These are phyloP conservation scores for Tetragonula carbonaria DNA, from an alignment of 2,888 invertebrate genomes.

Conservation along the genomic window DNA sequence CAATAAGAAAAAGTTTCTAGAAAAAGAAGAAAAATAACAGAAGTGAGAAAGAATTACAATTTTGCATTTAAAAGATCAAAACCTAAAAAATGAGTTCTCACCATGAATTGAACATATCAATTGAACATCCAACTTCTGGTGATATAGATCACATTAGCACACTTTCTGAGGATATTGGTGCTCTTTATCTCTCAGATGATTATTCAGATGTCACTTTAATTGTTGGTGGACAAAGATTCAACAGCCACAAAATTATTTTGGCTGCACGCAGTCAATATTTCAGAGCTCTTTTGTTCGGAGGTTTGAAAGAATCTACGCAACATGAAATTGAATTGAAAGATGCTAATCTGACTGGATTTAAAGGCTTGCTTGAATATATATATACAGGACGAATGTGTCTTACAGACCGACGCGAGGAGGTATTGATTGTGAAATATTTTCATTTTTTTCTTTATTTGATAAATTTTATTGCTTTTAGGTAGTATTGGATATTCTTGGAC, in stretches of 20 bases:
- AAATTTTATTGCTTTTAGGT: constrained; percentile 73
- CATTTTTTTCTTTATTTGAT: neutral
- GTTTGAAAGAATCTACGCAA: constrained; percentile 90
- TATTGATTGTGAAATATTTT: constrained; percentile 66
- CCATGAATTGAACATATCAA: constrained; percentile 72
- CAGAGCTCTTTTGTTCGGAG: constrained; percentile 92
- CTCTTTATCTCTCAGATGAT: constrained; percentile 93
- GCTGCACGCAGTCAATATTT: constrained; percentile 99
- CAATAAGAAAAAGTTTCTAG: neutral
- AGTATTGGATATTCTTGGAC: constrained; percentile 88
- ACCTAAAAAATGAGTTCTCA: constrained; percentile 79
- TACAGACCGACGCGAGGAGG: constrained; percentile 85
- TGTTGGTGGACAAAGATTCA: constrained; percentile 90
- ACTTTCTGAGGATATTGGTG: constrained; percentile 94
- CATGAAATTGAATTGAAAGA: constrained; percentile 94
- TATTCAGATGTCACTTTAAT: constrained; percentile 96
- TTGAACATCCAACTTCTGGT: constrained; percentile 80
- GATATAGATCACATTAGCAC: constrained; percentile 89
- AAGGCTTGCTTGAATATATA: constrained; percentile 96
- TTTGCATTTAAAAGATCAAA: neutral
- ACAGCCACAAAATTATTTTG: constrained; percentile 93
- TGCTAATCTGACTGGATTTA: constrained; percentile 93
- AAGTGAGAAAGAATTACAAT: neutral
- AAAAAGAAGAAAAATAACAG: neutral
- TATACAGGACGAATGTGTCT: constrained; percentile 93